Evolutionary conservation across 1,140 invertebrate species (phyloP).

Genomic region (Chrysomallon squamiferum): DNA sequence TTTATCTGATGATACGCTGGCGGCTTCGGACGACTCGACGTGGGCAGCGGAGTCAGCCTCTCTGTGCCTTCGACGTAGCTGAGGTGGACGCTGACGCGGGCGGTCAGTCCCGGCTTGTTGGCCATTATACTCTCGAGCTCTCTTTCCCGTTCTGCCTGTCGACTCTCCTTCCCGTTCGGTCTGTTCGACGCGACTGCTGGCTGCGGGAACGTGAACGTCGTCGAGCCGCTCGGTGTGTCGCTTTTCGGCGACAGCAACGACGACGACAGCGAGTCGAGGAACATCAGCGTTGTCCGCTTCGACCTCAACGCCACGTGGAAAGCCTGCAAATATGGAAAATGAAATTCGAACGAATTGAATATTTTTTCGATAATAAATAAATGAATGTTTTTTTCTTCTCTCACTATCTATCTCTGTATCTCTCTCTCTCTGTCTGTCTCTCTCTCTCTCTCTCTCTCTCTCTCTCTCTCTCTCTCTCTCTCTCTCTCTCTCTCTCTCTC

Average conservation of each 20-base stretch:
- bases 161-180: not conserved
- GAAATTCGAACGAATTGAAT: too few relatives aligned
- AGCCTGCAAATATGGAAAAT: not conserved
- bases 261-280: not conserved
- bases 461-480: too few relatives aligned
- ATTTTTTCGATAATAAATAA: too few relatives aligned
- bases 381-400: too few relatives aligned
- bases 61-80: constrained; percentile 12
- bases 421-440: not conserved
- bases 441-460: not conserved
- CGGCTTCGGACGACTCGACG: not conserved
- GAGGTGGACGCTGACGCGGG: constrained; percentile 16
- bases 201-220: not conserved
- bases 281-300: not conserved
- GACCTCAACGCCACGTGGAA: constrained; percentile 12
- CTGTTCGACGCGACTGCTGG: not conserved
- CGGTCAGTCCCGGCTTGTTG: constrained; percentile 18
- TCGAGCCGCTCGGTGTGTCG: not conserved
- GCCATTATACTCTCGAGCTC: not conserved
- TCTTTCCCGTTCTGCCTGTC: not conserved
- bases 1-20: not conserved
- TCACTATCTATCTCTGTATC: not conserved
- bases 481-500: too few relatives aligned
- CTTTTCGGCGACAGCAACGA: too few relatives aligned
- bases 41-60: not conserved